A percentile compares a stretch with the other conserved stretches of the same genome.
These are phyloP conservation scores for Emydoidea blandingii DNA, from an alignment of 2,797 vertebrate species.

Conservation along the genomic window DNA sequence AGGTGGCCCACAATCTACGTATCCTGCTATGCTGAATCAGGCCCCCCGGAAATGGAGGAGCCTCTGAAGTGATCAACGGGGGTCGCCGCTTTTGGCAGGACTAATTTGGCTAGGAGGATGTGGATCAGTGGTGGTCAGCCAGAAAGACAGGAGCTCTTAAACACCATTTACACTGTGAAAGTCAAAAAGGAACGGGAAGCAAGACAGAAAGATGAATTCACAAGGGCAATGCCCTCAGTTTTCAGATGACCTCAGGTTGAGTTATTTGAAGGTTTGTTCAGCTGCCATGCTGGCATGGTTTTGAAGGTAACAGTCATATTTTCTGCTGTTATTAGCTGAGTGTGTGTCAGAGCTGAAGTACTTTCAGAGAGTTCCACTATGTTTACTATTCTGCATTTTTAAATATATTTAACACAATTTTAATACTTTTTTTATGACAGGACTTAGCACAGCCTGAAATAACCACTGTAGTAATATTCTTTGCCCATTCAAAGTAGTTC, in stretches of 20 bases:
- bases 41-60: background rate
- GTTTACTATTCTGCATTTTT: constrained; percentile 58
- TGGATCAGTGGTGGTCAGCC: background rate
- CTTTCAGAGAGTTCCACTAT: constrained; percentile 31
- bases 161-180: background rate
- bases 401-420: constrained; percentile 52
- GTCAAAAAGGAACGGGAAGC: background rate
- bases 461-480: constrained; percentile 73
- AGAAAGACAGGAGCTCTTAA: background rate
- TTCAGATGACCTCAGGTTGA: background rate
- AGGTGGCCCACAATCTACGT: background rate
- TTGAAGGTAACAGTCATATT: background rate
- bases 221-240: background rate
- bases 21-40: background rate
- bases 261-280: background rate
- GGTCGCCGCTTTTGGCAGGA: background rate
- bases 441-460: constrained; percentile 72
- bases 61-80: background rate
- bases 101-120: background rate
- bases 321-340: constrained; percentile 50
- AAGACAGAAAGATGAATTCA: background rate
- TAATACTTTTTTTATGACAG: constrained; percentile 73
- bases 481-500: constrained; percentile 67
- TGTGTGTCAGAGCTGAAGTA: constrained; percentile 39
- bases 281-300: background rate